Base-by-base conservation (phyloP, 2,113 vertebrate species). In the Glaucidium brasilianum region DNA sequence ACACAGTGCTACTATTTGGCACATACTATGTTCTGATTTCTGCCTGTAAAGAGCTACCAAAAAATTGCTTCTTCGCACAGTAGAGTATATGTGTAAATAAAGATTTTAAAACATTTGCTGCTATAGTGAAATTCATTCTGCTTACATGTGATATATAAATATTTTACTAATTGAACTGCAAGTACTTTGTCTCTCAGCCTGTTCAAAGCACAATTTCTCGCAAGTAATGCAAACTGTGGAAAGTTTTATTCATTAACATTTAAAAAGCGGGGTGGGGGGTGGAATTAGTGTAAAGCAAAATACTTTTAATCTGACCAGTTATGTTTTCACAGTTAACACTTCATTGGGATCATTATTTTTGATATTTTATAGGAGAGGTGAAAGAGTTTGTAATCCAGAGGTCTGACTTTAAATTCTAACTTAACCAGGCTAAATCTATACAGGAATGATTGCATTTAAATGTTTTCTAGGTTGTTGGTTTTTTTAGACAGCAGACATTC, bases 221-320 rank as follows among this genome's bases (percentile, higher is more conserved):
- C 15, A 60, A 76, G 15, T 43, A 35, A 15, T 34, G 14, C 22
- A 77, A 75, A 45, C 22, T 45, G 19, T 69, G 37, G 23, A 78
- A 88, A 56, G 21, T 29, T 73, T 39, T 68, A 56, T 74, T 77
- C 90, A 2, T 67, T 88, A 43, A 10, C 7, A 27, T 80, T 60
- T 64, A 20, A 9, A 39, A 64, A 56, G 43, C 17, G 2, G 0
- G 1, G 2, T 3, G 4, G 7, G 3, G 2, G 1, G 1, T 6
- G 26, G 39, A 39, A 34, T 14, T 12, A 74, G 9, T 45, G 20
- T 25, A 47, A 85, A 90, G 17, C 18, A 66, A 43, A 56, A 37
- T 58, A 49, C 19, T 74, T 75, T 37, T 55, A 34, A 59, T 66
- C 21, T 25, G 45, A 15, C 49, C 4, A 10, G 26, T 43, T 91